Evolutionary conservation across 2,888 invertebrate genomes (phyloP).

Genomic region (Microctonus brassicae): DNA sequence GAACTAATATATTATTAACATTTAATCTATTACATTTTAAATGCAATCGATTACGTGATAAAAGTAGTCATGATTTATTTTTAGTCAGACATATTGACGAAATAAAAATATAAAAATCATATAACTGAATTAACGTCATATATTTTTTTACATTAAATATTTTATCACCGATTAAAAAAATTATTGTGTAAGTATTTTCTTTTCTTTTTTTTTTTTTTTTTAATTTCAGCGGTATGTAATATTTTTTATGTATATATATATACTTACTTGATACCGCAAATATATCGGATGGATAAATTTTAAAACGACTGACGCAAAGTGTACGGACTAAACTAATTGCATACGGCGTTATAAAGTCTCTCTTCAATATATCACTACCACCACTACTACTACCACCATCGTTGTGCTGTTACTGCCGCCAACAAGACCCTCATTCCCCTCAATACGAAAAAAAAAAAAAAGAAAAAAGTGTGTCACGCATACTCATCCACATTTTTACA

Average conservation of each 20-base stretch:
- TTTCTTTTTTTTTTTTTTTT: too few relatives aligned
- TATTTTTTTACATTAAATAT: neutral
- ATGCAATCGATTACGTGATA: neutral
- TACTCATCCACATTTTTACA: neutral
- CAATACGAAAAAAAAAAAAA: too few relatives aligned
- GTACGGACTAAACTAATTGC: conserved; percentile 12
- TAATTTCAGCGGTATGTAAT: too few relatives aligned
- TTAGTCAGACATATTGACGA: neutral
- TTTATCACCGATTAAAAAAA: too few relatives aligned
- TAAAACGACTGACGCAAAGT: neutral
- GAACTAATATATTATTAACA: neutral
- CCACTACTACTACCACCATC: neutral
- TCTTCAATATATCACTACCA: neutral
- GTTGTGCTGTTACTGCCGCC: too few relatives aligned
- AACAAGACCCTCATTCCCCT: neutral
- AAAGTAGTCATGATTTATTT: neutral
- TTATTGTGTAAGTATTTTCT: too few relatives aligned
- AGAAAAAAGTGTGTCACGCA: neutral
- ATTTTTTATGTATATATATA: neutral
- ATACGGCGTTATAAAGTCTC: neutral
- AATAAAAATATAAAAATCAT: neutral
- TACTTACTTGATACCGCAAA: neutral
- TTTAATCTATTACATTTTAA: neutral
- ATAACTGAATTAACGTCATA: neutral
- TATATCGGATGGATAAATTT: neutral